Evolutionary conservation across 1,140 invertebrate species (phyloP).

Genomic region (Papilio machaon): DNA sequence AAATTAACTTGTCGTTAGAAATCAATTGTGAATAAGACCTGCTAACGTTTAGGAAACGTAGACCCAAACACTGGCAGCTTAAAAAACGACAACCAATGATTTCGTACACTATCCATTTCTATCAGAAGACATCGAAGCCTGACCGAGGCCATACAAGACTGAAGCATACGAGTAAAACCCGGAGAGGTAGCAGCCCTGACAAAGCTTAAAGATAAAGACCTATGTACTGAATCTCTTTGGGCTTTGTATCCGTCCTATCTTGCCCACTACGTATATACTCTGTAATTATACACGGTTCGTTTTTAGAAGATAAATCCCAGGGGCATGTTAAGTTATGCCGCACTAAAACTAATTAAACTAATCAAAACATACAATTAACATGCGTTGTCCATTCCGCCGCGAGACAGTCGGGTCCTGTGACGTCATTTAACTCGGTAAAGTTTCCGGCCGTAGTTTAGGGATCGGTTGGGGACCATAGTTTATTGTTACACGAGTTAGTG

Average conservation of each 20-base stretch:
- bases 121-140: no score
- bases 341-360: constrained; percentile 47
- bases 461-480: constrained; percentile 50
- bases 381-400: constrained; percentile 50
- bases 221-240: background rate
- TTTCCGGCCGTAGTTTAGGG: constrained; percentile 42
- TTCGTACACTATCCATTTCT: no score
- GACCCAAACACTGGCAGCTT: no score
- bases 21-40: no score
- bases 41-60: no score
- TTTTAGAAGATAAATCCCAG: constrained; percentile 14
- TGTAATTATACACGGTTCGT: constrained; percentile 32
- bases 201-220: no score
- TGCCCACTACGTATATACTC: background rate
- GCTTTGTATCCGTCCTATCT: background rate
- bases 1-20: no score
- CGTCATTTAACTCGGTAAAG: constrained; percentile 51
- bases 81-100: no score
- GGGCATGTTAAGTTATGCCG: constrained; percentile 32
- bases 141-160: no score
- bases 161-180: no score
- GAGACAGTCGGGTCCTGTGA: constrained; percentile 40
- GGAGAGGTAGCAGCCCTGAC: no score
- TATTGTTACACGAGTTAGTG: constrained; percentile 50
- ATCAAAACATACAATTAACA: constrained; percentile 53